These are phyloP conservation scores for Pteromalus puparum DNA, from an alignment of 1,140 invertebrate species.

Conservation along the genomic window DNA sequence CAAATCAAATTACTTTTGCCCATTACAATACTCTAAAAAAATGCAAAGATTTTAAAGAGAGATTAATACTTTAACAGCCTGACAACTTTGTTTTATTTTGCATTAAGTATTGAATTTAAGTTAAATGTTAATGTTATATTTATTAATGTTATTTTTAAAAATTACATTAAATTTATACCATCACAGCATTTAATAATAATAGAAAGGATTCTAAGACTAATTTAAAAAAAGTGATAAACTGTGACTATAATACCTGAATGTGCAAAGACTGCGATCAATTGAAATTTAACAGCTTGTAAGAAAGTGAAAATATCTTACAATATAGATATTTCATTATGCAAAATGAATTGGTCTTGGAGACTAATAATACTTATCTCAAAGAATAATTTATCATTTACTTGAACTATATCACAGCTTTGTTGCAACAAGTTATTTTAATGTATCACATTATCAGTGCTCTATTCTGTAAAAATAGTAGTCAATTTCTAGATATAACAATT, in stretches of 20 bases:
- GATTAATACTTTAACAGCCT: background rate
- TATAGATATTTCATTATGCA: background rate
- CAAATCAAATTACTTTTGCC: background rate
- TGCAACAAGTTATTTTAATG: background rate
- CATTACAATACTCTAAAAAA: background rate
- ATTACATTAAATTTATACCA: too few species aligned
- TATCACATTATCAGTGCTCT: background rate
- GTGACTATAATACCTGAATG: background rate
- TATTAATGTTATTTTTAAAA: background rate
- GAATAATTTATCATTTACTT: too few species aligned
- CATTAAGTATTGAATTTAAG: background rate
- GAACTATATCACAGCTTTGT: background rate
- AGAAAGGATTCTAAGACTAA: background rate
- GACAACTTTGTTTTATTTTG: background rate
- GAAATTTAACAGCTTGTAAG: background rate
- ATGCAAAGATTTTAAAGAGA: constrained; percentile 4
- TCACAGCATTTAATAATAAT: background rate
- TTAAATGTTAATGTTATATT: background rate
- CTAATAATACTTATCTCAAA: too few species aligned
- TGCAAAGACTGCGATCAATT: constrained; percentile 17
- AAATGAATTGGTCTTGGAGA: background rate
- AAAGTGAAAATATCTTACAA: background rate
- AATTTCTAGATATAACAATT: background rate
- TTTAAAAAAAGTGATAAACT: background rate
- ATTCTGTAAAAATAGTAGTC: background rate